Evolutionary conservation across 1,140 invertebrate species (phyloP).

Genomic region (Paraescarpia echinospica): DNA sequence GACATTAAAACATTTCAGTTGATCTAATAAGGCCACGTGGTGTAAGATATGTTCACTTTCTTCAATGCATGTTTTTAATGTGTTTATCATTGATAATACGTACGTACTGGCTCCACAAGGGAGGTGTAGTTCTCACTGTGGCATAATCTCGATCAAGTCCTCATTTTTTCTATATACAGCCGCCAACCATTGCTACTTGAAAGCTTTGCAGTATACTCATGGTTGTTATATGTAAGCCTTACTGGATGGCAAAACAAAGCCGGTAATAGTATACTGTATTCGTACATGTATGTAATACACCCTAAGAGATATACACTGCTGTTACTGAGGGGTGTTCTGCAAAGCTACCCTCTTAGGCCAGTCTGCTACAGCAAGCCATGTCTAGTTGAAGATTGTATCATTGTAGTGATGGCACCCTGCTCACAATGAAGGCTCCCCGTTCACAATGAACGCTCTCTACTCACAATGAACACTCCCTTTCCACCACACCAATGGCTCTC

Average conservation of each 20-base stretch:
- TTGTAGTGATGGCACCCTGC: not conserved
- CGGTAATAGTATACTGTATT: not conserved
- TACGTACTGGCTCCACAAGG: not conserved
- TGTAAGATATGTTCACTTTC: not conserved
- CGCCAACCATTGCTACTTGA: not conserved
- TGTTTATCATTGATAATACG: not conserved
- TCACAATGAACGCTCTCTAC: too few relatives aligned
- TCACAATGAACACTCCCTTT: not conserved
- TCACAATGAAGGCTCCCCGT: not conserved
- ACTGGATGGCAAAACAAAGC: not conserved
- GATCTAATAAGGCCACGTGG: not conserved
- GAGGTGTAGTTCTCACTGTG: too few relatives aligned
- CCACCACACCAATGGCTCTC: not conserved
- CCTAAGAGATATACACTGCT: not conserved
- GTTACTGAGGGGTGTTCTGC: not conserved
- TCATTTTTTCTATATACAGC: not conserved
- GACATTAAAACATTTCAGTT: not conserved
- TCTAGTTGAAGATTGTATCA: not conserved
- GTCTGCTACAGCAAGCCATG: not conserved
- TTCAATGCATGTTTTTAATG: not conserved
- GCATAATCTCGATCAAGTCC: not conserved
- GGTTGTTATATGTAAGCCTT: not conserved
- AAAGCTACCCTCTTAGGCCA: not conserved
- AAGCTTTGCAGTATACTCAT: not conserved
- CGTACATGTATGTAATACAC: not conserved